Evolutionary conservation across 2,888 invertebrate genomes (phyloP), one percentile per base, ranked within the genome.

Genomic region (Rotaria magnacalcarata): DNA sequence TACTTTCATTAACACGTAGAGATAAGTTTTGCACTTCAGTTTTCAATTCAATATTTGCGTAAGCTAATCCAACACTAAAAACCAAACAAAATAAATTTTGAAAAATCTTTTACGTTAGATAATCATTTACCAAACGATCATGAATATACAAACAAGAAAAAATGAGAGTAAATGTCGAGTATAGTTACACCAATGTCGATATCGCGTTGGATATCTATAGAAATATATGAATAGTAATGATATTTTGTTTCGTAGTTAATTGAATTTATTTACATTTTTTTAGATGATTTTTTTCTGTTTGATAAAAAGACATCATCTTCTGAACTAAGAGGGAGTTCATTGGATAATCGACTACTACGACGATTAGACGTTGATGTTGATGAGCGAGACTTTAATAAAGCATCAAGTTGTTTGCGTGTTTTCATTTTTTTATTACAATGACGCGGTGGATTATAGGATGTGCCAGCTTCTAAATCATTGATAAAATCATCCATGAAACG

Each of bases 31-130:
- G 80, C 0, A 80, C 80, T 47, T 80, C 80, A 47, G 21, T 24
- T 47, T 80, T 80, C 47, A 80, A n/a, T 47, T 80, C 80, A 80
- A 80, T 47, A 80, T 80, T 80, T 80, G 80, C 80, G 47, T 80
- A 80, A 6, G 80, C 80, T 24, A 80, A n/a, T 24, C 80, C 80
- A 47, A 47, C 80, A 80, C 80, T 80, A 47, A 2, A 75, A 34
- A 34, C 34, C 34, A 34, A 34, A 2, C 34, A 34, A 34, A 34
- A 34, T 34, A 34, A 34, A 34, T 34, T 34, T 34, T 34, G 34
- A 34, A 34, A 34, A 34, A 34, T 34, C 34, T 34, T 34, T 34
- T 2, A 34, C 34, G 2, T 34, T 34, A 2, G 34, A 34, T 34
- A 34, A 43, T 74, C 21, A n/a, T n/a, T 80, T 80, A 80, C 80